Conservation (phyloP, 2,888 invertebrate genomes). For the Drosophila conformis region DNA sequence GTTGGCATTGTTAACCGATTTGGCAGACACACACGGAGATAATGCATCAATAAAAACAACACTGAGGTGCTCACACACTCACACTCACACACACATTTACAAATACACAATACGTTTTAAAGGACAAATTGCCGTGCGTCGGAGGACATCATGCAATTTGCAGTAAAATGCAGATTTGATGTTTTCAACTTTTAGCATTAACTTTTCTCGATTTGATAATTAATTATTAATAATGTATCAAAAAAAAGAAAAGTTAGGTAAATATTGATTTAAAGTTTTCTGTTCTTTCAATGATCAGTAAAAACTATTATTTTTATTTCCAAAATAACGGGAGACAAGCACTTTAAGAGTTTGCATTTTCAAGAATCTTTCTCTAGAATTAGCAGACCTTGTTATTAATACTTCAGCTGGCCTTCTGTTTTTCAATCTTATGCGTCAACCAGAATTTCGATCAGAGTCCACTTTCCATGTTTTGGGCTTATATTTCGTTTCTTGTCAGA, state of each 20-base stretch:
- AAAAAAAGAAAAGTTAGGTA: not conserved
- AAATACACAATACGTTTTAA: conserved; percentile 42
- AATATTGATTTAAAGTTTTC: not conserved
- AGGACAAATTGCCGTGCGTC: conserved; percentile 46
- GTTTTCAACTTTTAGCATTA: not conserved
- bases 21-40: conserved; percentile 48
- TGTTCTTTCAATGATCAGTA: not conserved
- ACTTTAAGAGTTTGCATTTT: fast-evolving
- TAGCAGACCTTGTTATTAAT: not conserved
- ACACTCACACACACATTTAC: conserved; percentile 2
- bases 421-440: not conserved
- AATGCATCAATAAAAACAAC: conserved; percentile 77
- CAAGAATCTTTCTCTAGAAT: not conserved
- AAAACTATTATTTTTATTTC: not conserved
- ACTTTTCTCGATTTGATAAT: not conserved
- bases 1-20: conserved; percentile 59
- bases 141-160: conserved; percentile 61
- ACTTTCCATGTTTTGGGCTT: not conserved
- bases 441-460: not conserved
- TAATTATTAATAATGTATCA: not conserved
- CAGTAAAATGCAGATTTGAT: conserved; percentile 39
- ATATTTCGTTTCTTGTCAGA: not conserved
- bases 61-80: conserved; percentile 47
- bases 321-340: not conserved
- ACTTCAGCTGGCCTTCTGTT: not conserved